Base-by-base conservation (phyloP, 2,888 invertebrate species). In the Microctonus hyperodae region DNA sequence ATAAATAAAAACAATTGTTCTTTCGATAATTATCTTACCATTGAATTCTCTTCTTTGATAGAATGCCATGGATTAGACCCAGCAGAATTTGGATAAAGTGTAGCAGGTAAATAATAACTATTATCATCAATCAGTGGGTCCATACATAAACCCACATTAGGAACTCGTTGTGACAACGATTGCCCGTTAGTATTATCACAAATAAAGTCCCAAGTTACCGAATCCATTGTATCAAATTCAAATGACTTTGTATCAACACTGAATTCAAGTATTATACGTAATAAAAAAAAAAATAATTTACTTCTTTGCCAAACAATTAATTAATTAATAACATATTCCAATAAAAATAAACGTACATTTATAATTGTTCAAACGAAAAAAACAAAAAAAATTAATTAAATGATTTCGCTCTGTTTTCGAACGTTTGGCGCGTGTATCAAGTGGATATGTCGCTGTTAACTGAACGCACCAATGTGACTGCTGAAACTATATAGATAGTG, bases 81-180 rank as follows among this genome's bases (percentile, higher is more conserved):
- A 28, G 50, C 60, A 35, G 69, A 72, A 28, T 70, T 74, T 23
- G 77, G 73, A 10, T 81, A 76, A 35, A 81, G 81, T 78, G 81
- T 78, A 22, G 81, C 76, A 66, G 75, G 81, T 76, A 77, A 79
- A 40, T 78, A 78, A 74, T 82, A 81, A 55, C 69, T 74, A 63
- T 78, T 78, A 70, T 82, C 82, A 66, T 82, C 82, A 55, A 76
- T 67, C 70, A 77, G 71, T 64, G 70, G 75, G 70, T 81, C 79
- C 44, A 44, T 44, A 74, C 75, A 80, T 69, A 77, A 78, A 64
- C 75, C 77, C 35, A 75, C 74, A 65, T 74, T 78, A 10, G 82
- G 82, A 70, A 82, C 82, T 63, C 80, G 80, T 76, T 82, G 82
- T 76, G 79, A 80, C 81, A 80, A 79, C 72, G 73, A 71, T 70